phyloP scores from a whole-genome alignment of 2,888 invertebrate genomes.

The Horisme vitalbata region DNA sequence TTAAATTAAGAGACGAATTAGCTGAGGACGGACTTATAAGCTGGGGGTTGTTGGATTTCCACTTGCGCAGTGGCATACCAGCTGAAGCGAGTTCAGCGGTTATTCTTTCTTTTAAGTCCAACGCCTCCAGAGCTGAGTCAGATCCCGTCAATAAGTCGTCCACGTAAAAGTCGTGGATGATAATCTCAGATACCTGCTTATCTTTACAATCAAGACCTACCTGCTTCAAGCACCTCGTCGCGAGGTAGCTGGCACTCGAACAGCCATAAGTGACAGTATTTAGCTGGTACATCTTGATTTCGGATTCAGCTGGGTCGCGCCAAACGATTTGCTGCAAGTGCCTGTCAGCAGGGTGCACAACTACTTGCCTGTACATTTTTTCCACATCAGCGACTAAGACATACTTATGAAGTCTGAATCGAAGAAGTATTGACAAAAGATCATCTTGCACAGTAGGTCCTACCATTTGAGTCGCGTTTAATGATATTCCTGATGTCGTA shows the following conservation, averaged over 20 bases:
- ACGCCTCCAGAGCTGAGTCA: not conserved
- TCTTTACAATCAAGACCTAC: slow-evolving; percentile 14
- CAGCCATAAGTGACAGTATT: slow-evolving; percentile 39
- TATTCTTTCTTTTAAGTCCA: not conserved
- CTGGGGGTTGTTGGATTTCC: slow-evolving; percentile 3
- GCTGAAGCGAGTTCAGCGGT: slow-evolving; percentile 7
- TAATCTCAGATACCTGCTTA: slow-evolving; percentile 6
- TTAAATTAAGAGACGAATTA: slow-evolving; percentile 4
- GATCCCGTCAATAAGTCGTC: slow-evolving; percentile 15
- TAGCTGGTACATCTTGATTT: slow-evolving; percentile 23
- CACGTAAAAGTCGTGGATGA: slow-evolving; percentile 26
- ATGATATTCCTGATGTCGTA: slow-evolving; percentile 2
- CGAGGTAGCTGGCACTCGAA: slow-evolving; percentile 30
- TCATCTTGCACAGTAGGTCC: slow-evolving; percentile 16
- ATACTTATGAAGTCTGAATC: slow-evolving; percentile 30
- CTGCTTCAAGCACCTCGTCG: slow-evolving; percentile 19
- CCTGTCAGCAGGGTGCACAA: slow-evolving; percentile 25
- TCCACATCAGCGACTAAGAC: slow-evolving; percentile 32
- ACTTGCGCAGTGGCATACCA: slow-evolving; percentile 4
- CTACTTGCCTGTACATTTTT: slow-evolving; percentile 34
- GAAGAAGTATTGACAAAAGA: slow-evolving; percentile 32
- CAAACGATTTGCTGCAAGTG: slow-evolving; percentile 32
- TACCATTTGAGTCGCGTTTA: slow-evolving; percentile 13
- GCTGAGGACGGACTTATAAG: slow-evolving; percentile 1
- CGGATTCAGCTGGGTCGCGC: slow-evolving; percentile 26